phyloP scores from a whole-genome alignment of 1,140 invertebrate genomes.

The Plodia interpunctella region DNA sequence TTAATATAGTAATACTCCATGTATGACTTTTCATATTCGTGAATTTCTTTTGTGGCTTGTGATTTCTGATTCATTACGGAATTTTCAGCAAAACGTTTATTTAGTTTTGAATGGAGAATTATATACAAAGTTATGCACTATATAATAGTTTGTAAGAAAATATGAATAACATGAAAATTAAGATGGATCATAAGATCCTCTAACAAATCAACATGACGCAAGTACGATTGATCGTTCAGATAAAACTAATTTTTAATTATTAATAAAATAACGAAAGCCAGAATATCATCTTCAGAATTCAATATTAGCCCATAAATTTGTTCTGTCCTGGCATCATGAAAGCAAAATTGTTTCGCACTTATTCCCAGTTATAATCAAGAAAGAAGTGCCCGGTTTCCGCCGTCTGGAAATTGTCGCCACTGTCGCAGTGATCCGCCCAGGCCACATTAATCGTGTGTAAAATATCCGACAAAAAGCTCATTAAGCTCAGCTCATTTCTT shows the following conservation, averaged over 20 bases:
- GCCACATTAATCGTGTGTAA: slow-evolving; percentile 50
- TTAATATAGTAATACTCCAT: too few relatives aligned
- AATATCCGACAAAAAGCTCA: slow-evolving; percentile 39
- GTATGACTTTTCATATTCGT: too few relatives aligned
- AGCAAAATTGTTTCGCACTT: slow-evolving; percentile 67
- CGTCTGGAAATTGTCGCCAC: slow-evolving; percentile 44
- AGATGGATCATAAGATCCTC: too few relatives aligned
- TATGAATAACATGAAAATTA: too few relatives aligned
- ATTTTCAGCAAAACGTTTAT: too few relatives aligned
- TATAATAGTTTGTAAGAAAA: too few relatives aligned
- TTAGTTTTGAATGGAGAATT: too few relatives aligned
- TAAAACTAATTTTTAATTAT: background rate
- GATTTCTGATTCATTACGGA: too few relatives aligned
- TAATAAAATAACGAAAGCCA: background rate
- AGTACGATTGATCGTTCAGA: too few relatives aligned
- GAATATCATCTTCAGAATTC: slow-evolving; percentile 34
- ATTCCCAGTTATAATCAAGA: slow-evolving; percentile 72
- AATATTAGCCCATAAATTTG: slow-evolving; percentile 44
- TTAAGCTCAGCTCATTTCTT: slow-evolving; percentile 28
- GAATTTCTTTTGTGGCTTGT: too few relatives aligned
- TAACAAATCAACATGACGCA: too few relatives aligned
- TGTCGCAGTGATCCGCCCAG: slow-evolving; percentile 40
- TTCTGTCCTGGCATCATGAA: slow-evolving; percentile 15
- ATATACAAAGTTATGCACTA: too few relatives aligned
- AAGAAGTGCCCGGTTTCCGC: slow-evolving; percentile 34